Percentiles rank a stretch among this genome's conserved stretches.
Conservation (phyloP, 2,888 invertebrate species). For the Rambutsinella grinnellia region DNA sequence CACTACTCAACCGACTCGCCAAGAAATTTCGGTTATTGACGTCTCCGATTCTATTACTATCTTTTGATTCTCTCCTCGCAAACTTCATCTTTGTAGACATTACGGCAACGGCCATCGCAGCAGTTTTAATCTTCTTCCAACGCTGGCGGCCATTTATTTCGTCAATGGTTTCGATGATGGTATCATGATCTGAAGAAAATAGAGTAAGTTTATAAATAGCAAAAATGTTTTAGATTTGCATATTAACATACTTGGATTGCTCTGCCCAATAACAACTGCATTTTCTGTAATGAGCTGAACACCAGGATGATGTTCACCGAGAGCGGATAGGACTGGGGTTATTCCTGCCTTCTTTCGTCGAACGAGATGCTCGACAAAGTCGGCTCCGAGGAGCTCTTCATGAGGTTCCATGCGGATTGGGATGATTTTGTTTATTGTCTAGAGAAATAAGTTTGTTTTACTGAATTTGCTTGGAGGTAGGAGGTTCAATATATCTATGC, state of each 20-base stretch:
- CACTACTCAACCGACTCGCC: conserved; percentile 2
- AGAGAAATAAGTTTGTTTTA: conserved; percentile 5
- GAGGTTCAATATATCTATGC: too few relatives aligned
- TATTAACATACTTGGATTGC: conserved; percentile 46
- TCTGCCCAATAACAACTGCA: conserved; percentile 39
- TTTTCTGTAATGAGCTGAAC: conserved; percentile 21
- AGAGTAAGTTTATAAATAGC: background rate
- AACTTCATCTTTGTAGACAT: conserved; percentile 22
- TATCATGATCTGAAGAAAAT: conserved; percentile 49
- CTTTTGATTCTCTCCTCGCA: background rate
- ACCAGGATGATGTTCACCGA: conserved; percentile 42
- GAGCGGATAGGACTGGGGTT: conserved; percentile 55
- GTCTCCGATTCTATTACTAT: conserved; percentile 3
- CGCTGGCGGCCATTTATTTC: conserved; percentile 37
- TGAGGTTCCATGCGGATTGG: conserved; percentile 68
- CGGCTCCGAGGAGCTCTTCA: conserved; percentile 70
- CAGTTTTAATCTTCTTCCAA: conserved; percentile 41
- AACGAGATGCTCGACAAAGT: conserved; percentile 69
- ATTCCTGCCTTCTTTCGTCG: conserved; percentile 60
- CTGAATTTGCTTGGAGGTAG: too few relatives aligned
- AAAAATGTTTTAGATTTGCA: background rate
- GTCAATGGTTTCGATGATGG: conserved; percentile 43
- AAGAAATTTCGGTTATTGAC: background rate
- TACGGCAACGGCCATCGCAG: conserved; percentile 30
- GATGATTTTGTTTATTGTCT: conserved; percentile 67